These are phyloP conservation scores for Perccottus glenii DNA, from an alignment of 2,113 vertebrate genomes.

Conservation along the genomic window DNA sequence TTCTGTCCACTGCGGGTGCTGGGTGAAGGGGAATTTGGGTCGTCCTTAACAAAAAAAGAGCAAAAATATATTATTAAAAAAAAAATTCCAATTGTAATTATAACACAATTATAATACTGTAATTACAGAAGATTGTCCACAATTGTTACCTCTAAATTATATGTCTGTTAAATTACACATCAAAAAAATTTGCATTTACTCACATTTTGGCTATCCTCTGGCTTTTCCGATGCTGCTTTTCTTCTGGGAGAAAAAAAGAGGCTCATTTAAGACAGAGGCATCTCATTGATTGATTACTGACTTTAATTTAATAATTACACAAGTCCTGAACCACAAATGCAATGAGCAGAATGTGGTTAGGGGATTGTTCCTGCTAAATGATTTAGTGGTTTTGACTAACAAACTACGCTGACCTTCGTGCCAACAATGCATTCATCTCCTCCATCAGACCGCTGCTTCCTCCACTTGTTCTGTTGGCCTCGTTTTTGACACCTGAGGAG, in stretches of 20 bases:
- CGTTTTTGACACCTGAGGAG: slow-evolving; percentile 85
- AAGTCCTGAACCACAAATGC: not conserved
- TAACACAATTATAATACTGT: not conserved
- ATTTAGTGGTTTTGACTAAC: not conserved
- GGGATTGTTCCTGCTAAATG: not conserved
- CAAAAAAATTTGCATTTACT: slow-evolving; percentile 65
- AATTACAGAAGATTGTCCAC: not conserved
- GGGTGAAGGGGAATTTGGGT: slow-evolving; percentile 87
- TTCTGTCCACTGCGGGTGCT: slow-evolving; percentile 86
- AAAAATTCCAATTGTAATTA: not conserved
- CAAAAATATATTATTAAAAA: not conserved
- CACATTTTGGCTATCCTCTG: slow-evolving; percentile 94
- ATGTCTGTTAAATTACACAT: not conserved
- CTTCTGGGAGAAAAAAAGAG: slow-evolving; percentile 81
- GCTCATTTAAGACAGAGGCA: slow-evolving; percentile 42
- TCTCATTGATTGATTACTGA: not conserved
- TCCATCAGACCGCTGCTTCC: slow-evolving; percentile 96
- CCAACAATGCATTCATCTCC: slow-evolving; percentile 98
- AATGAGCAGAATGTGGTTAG: not conserved
- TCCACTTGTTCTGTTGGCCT: slow-evolving; percentile 92
- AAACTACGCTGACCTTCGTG: slow-evolving; percentile 85
- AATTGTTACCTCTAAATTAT: not conserved
- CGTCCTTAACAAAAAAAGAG: slow-evolving; percentile 81
- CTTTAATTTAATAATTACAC: slow-evolving; percentile 2
- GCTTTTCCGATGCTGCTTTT: slow-evolving; percentile 93